Base-by-base conservation (phyloP, 2,797 vertebrate species). In the Menidia menidia region DNA sequence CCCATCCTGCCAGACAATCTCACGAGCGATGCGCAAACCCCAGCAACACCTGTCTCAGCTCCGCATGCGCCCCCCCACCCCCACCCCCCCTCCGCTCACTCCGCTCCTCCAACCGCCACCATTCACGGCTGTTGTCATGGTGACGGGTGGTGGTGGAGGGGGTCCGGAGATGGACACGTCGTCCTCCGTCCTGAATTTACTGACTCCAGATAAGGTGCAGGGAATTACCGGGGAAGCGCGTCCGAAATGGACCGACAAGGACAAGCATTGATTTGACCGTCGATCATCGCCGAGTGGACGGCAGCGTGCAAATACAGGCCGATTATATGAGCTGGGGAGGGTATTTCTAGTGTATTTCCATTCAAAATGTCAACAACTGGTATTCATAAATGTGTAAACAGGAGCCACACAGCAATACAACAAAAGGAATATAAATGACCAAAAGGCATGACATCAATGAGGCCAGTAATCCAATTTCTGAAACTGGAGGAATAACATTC, bases 81-180 rank as follows among this genome's bases (percentile, higher is more conserved):
- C 7, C 5, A 14, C 39, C 51, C 1, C 33, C 15, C 33, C 45
- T 41, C 15, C 30, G 3, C 39, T 11, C 56, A 4, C 59, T 12
- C 41, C 62, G 31, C 78, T 19, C 60, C 68, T 35, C 64, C 56
- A 44, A 33, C 65, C 71, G 7, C 70, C 85, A 75, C 77, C 88
- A 84, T 91, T 88, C 91, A 83, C 80, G 89, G 81, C 87, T 92
- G 94, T 95, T 94, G 94, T 93, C 93, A 95, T 95, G 92, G 93
- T 78, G 92, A 95, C 93, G 77, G 60, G 50, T 53, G 62, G 80
- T 39, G 84, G 25, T 25, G 84, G 80, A 39, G 91, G 87, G 78
- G 89, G 88, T 89, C 84, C 89, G 69, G 85, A 60, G 75, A 91
- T 81, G 82, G 80, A 83, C 81, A 75, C 78, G 67, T 60, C 68